A percentile compares a stretch with the other conserved stretches of the same genome.
Conservation (phyloP, 35 echinoderm and acorn worm genomes). For the Lytechinus pictus region DNA sequence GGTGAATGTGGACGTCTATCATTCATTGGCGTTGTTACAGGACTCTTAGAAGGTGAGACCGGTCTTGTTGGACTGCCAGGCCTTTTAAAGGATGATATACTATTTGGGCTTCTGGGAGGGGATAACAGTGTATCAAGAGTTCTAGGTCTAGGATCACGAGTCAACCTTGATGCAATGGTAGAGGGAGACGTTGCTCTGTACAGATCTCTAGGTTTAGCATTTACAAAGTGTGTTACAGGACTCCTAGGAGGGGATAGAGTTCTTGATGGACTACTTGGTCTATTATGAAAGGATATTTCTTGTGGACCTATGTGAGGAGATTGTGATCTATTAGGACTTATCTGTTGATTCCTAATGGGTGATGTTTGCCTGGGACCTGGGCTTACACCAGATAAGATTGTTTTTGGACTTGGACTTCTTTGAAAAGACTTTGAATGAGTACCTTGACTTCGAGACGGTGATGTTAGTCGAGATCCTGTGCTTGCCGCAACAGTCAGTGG, state of each 20-base stretch:
- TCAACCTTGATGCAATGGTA: no score
- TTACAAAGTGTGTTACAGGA: no score
- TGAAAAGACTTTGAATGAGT: neutral
- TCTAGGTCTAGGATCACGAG: neutral
- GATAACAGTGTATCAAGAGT: neutral
- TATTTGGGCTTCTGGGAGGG: neutral
- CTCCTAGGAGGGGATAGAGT: no score
- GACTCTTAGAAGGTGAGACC: neutral
- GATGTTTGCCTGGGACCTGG: neutral
- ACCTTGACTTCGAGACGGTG: neutral
- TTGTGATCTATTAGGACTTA: no score
- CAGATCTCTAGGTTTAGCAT: no score
- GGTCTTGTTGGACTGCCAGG: neutral
- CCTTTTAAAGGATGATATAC: neutral
- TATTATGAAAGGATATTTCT: no score
- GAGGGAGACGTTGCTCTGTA: no score
- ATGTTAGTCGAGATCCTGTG: neutral
- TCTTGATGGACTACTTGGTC: no score
- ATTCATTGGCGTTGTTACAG: neutral
- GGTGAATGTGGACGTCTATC: neutral
- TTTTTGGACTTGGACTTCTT: neutral
- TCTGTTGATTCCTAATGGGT: neutral
- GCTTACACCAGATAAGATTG: neutral
- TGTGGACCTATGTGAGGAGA: no score
- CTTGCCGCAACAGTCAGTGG: neutral